These are phyloP conservation scores for Microctenopoma lineatum DNA, from an alignment of 2,797 vertebrate species.

Conservation along the genomic window DNA sequence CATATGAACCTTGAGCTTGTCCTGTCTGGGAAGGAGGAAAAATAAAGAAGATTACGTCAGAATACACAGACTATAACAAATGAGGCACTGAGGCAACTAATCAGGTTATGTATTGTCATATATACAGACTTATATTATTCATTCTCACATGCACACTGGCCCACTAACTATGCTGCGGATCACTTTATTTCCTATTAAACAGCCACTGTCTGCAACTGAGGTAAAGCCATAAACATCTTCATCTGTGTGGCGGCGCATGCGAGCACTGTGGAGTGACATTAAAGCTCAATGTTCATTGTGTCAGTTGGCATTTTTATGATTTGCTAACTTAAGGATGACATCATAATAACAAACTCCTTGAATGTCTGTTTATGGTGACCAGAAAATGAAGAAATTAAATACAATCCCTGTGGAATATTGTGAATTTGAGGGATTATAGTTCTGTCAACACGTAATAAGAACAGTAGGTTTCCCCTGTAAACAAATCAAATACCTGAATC, in stretches of 20 bases:
- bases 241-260: slow-evolving; percentile 68
- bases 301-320: slow-evolving; percentile 43
- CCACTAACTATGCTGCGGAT: slow-evolving; percentile 32
- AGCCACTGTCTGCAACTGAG: slow-evolving; percentile 35
- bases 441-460: not conserved
- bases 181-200: slow-evolving; percentile 49
- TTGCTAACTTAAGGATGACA: slow-evolving; percentile 23
- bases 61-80: slow-evolving; percentile 20
- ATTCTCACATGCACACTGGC: slow-evolving; percentile 17
- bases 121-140: slow-evolving; percentile 28
- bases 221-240: slow-evolving; percentile 76
- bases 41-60: slow-evolving; percentile 44
- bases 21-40: slow-evolving; percentile 86
- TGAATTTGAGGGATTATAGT: not conserved
- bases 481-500: slow-evolving; percentile 17
- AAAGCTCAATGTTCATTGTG: slow-evolving; percentile 69
- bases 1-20: slow-evolving; percentile 99
- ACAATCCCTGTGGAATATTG: not conserved
- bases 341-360: slow-evolving; percentile 1
- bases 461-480: slow-evolving; percentile 11
- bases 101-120: slow-evolving; percentile 1
- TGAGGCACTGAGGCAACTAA: slow-evolving; percentile 1
- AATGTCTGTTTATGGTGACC: not conserved
- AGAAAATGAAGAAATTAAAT: slow-evolving; percentile 15
- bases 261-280: slow-evolving; percentile 43